phyloP scores from a whole-genome alignment of 2,888 invertebrate species.

The Acleris sparsana region DNA sequence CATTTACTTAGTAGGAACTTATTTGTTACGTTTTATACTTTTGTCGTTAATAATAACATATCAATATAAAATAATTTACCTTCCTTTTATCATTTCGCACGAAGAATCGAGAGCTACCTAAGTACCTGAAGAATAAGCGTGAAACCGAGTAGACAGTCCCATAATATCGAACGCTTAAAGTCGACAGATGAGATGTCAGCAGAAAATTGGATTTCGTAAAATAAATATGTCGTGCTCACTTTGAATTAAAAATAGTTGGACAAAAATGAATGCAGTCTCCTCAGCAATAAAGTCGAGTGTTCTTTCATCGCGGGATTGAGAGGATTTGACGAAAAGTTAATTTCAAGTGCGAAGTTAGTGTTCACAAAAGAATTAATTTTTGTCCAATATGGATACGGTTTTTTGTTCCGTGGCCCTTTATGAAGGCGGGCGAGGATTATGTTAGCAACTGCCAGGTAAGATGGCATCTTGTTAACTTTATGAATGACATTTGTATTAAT shows the following conservation, averaged over 20 bases:
- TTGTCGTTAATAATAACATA: no score
- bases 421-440: conserved; percentile 59
- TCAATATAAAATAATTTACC: conserved; percentile 15
- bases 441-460: conserved; percentile 58
- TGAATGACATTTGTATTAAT: conserved; percentile 64
- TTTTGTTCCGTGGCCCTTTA: conserved; percentile 58
- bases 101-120: conserved; percentile 49
- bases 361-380: conserved; percentile 74
- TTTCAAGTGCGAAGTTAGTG: conserved; percentile 71
- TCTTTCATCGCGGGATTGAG: conserved; percentile 22
- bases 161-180: conserved; percentile 78
- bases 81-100: conserved; percentile 40
- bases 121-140: conserved; percentile 69
- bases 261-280: conserved; percentile 47
- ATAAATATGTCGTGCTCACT: conserved; percentile 81
- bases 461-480: conserved; percentile 65
- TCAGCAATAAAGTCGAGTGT: conserved; percentile 47
- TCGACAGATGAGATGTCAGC: conserved; percentile 83
- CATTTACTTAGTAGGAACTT: no score
- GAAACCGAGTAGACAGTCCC: conserved; percentile 75
- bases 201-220: conserved; percentile 84
- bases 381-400: conserved; percentile 63
- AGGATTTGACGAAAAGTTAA: conserved; percentile 70
- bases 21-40: no score
- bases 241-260: conserved; percentile 54